phyloP scores from a whole-genome alignment of 2,888 invertebrate genomes.

The Gymnocheta viridis region DNA sequence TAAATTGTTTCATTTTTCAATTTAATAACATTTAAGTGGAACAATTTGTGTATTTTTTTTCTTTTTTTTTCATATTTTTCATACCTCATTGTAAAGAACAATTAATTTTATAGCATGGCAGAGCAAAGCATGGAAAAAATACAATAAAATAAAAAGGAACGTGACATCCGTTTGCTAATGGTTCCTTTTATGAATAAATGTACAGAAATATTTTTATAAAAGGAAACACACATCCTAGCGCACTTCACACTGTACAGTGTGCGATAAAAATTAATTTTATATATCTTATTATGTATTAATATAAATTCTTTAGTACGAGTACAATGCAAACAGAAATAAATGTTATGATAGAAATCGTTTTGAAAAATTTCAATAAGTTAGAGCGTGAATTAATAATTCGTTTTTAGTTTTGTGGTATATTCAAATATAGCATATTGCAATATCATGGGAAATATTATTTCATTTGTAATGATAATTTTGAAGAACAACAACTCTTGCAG shows the following conservation, averaged over 20 bases:
- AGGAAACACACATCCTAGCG: background rate
- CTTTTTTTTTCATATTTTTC: conserved; percentile 45
- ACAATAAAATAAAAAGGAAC: conserved; percentile 69
- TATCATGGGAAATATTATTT: no score
- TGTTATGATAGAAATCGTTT: background rate
- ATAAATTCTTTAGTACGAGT: background rate
- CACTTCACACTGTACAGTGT: conserved; percentile 2
- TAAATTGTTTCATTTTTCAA: conserved; percentile 73
- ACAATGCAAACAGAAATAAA: background rate
- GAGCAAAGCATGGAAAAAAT: conserved; percentile 60
- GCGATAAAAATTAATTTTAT: background rate
- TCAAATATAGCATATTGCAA: no score
- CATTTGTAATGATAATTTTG: no score
- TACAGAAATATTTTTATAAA: conserved; percentile 40
- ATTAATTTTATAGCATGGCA: conserved; percentile 81
- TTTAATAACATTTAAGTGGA: conserved; percentile 79
- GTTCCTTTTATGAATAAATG: conserved; percentile 53
- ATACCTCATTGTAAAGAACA: conserved; percentile 72
- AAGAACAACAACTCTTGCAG: no score
- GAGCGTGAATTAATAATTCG: no score
- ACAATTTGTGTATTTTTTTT: conserved; percentile 70
- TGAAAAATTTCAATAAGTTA: no score
- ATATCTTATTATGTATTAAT: background rate
- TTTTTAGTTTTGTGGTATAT: no score
- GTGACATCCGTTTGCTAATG: conserved; percentile 68